Base-by-base conservation (phyloP, 2,888 invertebrate genomes). In the Athalia circularis region DNA sequence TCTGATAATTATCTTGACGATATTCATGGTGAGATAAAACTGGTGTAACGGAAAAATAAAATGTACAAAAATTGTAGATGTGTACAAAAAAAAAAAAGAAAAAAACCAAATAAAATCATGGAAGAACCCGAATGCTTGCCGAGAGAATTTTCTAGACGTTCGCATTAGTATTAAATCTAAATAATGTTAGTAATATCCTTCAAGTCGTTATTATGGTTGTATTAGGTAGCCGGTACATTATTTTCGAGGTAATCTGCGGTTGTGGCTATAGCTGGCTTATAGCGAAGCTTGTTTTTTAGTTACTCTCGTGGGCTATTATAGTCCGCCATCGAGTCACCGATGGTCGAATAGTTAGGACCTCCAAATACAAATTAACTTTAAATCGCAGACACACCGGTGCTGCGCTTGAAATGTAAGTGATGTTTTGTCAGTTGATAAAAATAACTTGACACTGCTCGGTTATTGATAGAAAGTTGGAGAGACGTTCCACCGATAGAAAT, bases 191-290 rank as follows among this genome's bases (percentile, higher is more conserved):
- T 67, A 50, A 5, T 67, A 15, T 67, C 67, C 67, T 67, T 67
- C 67, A 15, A 3, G 29, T 29, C 29, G 29, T 29, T 29, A 29
- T 29, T 29, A 29, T 29, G 29, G 29, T 29, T 29, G 29, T 29
- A 29, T 29, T 29, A 29, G 29, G 29, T 29, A 29, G 50, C 15
- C 29, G 6, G 50, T 67, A 67, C 48, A 13, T 67, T 67, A 67
- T 67, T 67, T 67, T 67, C 50, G 67, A 67, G 67, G 67, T 9
- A 50, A 67, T 67, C 67, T 15, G 61, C 61, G 3, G 11, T 29
- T 29, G 2, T 29, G 29, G 29, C 29, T 29, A n/a, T n/a, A 29
- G 29, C 29, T 29, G 29, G 29, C 11, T 13, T 4, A 61, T 61
- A 11, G 7, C n/a, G 13, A 6, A 15, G 8, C 8, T 15, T 61